Evolutionary conservation across 2,113 vertebrate species (phyloP), one percentile per base, ranked within the genome.

Genomic region (Pandion haliaetus): DNA sequence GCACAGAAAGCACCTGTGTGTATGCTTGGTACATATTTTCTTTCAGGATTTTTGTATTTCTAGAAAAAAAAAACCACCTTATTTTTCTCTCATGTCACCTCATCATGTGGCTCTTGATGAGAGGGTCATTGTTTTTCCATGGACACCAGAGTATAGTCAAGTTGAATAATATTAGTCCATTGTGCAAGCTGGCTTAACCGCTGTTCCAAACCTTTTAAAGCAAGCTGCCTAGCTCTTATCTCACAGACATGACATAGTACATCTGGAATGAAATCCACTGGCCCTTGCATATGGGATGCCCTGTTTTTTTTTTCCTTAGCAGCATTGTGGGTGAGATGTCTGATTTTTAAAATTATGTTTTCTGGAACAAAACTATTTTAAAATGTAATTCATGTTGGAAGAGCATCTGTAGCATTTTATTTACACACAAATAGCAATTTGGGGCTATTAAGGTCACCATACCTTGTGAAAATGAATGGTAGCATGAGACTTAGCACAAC

Each of bases 11-110:
- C 49, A 49, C 17, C 4, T 26, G 15, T 21, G 12, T 44, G 11
- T 49, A 3, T 24, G 50, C 26, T 79, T 0, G 0, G n/a, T 69
- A 12, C 1, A 0, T 5, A 1, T 26, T 80, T 59, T 50, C 2
- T 18, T 81, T 18, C 0, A 14, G 61, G 28, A 34, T 9, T 18
- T 12, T 16, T 18, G 49, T 57, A 42, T 58, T 85, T 86, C 34
- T 36, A 49, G 34, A 5, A 10, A 20, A 4, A 9, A 45, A 36
- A 28, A 10, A 7, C 3, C 2, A 5, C 13, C 26, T 52, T 2
- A 9, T 85, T 92, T 90, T 82, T 76, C 40, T 47, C 10, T 70
- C 17, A 2, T 40, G 40, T 50, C 32, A 42, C 34, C 15, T 31
- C 76, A 59, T 28, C 29, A 9, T 45, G 49, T 38, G 54, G 40